These are phyloP conservation scores for Siderastrea siderea DNA, from an alignment of 92 coral and sea anemone genomes.

Conservation along the genomic window DNA sequence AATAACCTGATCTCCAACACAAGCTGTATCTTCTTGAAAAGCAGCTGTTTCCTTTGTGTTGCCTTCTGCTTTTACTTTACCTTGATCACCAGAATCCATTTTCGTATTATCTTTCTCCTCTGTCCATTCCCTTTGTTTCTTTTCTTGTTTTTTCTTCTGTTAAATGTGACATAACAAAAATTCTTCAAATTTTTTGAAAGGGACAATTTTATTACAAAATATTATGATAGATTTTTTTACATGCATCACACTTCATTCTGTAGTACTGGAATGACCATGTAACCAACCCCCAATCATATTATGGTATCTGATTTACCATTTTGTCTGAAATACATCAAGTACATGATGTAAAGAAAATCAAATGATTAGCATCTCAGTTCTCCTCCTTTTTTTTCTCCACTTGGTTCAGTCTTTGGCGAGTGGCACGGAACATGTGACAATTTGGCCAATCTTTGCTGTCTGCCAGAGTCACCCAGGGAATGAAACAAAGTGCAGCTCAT, in stretches of 20 bases:
- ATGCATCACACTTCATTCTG: not conserved
- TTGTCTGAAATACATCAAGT: too few species aligned
- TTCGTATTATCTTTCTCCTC: not conserved
- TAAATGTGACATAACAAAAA: not conserved
- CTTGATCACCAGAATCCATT: not conserved
- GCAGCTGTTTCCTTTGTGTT: not conserved
- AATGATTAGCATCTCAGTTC: too few species aligned
- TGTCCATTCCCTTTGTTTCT: not conserved
- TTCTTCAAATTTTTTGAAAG: not conserved
- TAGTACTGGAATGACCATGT: not conserved
- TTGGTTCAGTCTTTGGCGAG: too few species aligned
- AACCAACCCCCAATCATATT: too few species aligned
- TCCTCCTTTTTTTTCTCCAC: too few species aligned
- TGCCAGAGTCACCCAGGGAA: too few species aligned
- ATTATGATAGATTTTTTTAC: not conserved
- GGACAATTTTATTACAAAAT: not conserved
- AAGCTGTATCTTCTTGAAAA: not conserved
- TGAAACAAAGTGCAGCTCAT: too few species aligned
- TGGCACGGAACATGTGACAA: too few species aligned
- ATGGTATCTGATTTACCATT: too few species aligned
- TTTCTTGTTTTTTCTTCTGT: conserved; percentile 20
- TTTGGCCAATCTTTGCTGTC: too few species aligned
- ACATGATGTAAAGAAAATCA: too few species aligned
- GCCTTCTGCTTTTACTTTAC: not conserved
- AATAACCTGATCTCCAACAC: not conserved